These are phyloP conservation scores for Lepus timidus DNA, from an alignment of 2,113 vertebrate species.

Conservation along the genomic window DNA sequence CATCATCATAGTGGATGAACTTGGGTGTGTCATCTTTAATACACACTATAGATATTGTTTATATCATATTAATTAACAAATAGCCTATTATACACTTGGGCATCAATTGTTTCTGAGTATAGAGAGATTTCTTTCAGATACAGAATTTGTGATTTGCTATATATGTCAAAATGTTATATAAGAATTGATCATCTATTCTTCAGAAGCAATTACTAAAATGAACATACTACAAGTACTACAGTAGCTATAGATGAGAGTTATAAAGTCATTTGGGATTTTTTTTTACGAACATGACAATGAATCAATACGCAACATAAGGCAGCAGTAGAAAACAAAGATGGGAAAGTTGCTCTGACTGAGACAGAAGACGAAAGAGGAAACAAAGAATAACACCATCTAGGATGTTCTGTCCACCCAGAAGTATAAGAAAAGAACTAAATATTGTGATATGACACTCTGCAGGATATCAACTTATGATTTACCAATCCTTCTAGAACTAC, in stretches of 20 bases:
- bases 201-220: not conserved
- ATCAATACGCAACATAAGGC: not conserved
- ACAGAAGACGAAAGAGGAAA: not conserved
- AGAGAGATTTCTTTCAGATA: slow-evolving; percentile 2
- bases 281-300: not conserved
- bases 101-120: slow-evolving; percentile 20
- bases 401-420: not conserved
- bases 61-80: not conserved
- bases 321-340: not conserved
- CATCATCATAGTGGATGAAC: not conserved
- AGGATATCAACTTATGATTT: not conserved
- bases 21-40: not conserved
- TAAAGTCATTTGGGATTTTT: not conserved
- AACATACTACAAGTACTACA: not conserved
- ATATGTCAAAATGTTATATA: not conserved
- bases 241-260: not conserved
- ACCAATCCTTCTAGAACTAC: slow-evolving; percentile 12
- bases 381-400: not conserved
- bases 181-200: slow-evolving; percentile 4
- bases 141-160: not conserved
- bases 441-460: not conserved
- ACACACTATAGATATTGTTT: not conserved
- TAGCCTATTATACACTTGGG: not conserved
- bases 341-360: not conserved
- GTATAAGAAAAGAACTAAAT: not conserved